These are phyloP conservation scores for Todiramphus chloris DNA, from an alignment of 2,113 vertebrate genomes.

Conservation along the genomic window DNA sequence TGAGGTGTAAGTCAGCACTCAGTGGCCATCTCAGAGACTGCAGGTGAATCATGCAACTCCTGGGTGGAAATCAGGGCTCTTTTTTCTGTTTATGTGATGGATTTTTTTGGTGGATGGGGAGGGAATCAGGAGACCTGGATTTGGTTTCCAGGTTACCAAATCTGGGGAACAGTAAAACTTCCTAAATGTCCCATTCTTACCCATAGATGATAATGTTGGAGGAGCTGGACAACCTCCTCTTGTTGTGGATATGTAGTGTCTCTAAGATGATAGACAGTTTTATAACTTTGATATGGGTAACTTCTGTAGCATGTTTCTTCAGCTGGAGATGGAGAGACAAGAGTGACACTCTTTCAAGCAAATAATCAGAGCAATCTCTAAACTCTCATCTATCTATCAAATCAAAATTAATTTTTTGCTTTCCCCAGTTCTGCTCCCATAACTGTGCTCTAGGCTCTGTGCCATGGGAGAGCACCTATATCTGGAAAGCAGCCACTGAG, in stretches of 20 bases:
- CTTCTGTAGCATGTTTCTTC: neutral
- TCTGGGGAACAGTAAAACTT: neutral
- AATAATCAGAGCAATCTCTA: neutral
- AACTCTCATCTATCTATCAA: neutral
- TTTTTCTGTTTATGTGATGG: neutral
- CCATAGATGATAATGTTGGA: neutral
- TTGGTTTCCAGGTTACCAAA: neutral
- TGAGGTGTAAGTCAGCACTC: neutral
- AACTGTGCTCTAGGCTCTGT: neutral
- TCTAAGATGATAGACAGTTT: neutral
- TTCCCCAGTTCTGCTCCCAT: neutral
- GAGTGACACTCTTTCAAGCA: neutral
- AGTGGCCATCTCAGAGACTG: neutral
- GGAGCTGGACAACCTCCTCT: neutral
- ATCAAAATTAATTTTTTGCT: neutral
- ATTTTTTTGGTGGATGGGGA: rapidly evolving
- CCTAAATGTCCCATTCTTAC: neutral
- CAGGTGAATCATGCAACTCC: neutral
- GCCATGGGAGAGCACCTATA: neutral
- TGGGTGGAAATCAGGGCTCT: neutral
- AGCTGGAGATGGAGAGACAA: neutral
- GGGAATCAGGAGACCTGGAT: rapidly evolving
- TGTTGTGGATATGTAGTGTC: neutral
- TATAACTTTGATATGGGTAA: neutral
- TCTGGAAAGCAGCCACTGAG: neutral